Conservation (phyloP, 2,797 vertebrate genomes). For the Otus scops region DNA sequence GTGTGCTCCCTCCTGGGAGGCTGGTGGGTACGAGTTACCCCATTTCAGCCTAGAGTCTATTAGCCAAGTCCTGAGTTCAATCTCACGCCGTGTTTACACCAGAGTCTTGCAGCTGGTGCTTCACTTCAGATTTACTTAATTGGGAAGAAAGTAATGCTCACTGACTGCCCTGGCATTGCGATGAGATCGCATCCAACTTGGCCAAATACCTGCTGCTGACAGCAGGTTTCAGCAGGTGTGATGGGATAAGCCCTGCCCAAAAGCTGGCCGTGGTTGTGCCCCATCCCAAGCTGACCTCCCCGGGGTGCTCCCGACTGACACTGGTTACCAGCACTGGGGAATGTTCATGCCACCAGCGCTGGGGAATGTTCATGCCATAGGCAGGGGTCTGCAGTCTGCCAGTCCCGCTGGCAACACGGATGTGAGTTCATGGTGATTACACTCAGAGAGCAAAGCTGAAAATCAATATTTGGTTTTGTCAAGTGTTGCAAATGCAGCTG, state of each 20-base stretch:
- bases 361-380: fast-evolving
- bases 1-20: not conserved
- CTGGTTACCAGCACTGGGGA: fast-evolving
- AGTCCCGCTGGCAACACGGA: not conserved
- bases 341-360: fast-evolving
- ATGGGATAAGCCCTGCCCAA: not conserved
- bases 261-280: not conserved
- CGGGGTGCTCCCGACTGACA: fast-evolving
- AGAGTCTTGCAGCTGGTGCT: not conserved
- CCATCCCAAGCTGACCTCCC: not conserved
- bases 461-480: not conserved
- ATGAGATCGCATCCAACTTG: fast-evolving
- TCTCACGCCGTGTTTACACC: not conserved
- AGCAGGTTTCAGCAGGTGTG: not conserved
- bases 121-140: not conserved
- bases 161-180: not conserved
- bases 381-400: not conserved
- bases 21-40: not conserved
- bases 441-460: not conserved
- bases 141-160: not conserved
- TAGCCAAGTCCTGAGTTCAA: not conserved
- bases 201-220: not conserved
- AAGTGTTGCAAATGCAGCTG: not conserved
- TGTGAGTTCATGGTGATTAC: not conserved
- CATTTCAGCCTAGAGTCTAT: not conserved